These are phyloP conservation scores for Pseudomyrmex dendroicus DNA, from an alignment of 1,140 invertebrate genomes.

Conservation along the genomic window DNA sequence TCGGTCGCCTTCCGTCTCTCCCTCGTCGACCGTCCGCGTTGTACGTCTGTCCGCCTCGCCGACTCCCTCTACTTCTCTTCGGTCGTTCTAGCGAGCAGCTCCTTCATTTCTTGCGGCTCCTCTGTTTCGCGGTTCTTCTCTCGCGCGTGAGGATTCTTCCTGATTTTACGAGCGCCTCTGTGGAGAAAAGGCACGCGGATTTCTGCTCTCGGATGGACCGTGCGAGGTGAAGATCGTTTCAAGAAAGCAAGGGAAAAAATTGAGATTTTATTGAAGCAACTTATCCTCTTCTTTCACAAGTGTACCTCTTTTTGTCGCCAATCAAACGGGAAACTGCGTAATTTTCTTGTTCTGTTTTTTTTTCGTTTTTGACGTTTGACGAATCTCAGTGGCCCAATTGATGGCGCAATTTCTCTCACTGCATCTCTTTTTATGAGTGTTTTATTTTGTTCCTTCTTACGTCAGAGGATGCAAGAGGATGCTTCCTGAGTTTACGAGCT, in stretches of 20 bases:
- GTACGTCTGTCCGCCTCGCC: constrained; percentile 12
- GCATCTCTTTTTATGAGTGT: constrained; percentile 5
- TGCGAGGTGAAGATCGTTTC: constrained; percentile 5
- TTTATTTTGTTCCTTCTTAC: constrained; percentile 2
- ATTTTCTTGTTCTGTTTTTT: too few relatives aligned
- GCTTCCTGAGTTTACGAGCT: constrained; percentile 43
- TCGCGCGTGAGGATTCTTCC: constrained; percentile 46
- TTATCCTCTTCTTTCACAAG: neutral
- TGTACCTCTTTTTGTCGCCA: neutral
- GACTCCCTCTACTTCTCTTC: constrained; percentile 53
- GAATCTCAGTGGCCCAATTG: neutral
- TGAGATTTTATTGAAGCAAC: neutral
- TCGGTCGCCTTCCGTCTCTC: constrained; percentile 40
- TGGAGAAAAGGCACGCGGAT: neutral
- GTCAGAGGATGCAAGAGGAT: constrained; percentile 31
- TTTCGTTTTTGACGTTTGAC: neutral
- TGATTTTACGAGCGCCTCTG: constrained; percentile 47
- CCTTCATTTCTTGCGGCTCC: constrained; percentile 34
- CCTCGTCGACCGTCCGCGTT: constrained; percentile 42
- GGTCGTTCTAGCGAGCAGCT: too few relatives aligned
- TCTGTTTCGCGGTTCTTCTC: constrained; percentile 42
- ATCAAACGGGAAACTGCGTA: too few relatives aligned
- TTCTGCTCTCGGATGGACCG: neutral
- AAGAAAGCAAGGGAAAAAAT: neutral
- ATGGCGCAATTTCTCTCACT: neutral